Percentiles rank a stretch among this genome's conserved stretches.
These are phyloP conservation scores for Nasonovia ribisnigri DNA, from an alignment of 2,888 invertebrate species.

Conservation along the genomic window DNA sequence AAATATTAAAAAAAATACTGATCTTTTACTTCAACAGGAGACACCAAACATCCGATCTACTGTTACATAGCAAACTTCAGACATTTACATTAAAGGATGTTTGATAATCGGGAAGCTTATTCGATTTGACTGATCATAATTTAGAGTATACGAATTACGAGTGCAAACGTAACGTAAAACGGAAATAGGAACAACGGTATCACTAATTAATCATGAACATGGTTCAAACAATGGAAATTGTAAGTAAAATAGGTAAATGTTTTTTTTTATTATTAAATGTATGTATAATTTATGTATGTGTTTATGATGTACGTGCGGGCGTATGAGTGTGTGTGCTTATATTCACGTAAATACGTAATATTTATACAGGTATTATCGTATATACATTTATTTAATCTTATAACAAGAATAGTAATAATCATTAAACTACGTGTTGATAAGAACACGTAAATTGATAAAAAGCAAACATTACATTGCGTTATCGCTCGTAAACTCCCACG, in stretches of 20 bases:
- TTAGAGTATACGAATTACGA: neutral
- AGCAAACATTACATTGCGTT: neutral
- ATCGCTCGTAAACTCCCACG: neutral
- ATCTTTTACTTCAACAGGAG: neutral
- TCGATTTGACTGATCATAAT: neutral
- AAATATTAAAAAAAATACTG: slow-evolving; percentile 15
- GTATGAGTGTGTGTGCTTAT: neutral
- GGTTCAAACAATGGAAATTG: slow-evolving; percentile 31
- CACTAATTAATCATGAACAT: slow-evolving; percentile 51
- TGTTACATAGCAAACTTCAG: neutral
- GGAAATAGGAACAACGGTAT: slow-evolving; percentile 36
- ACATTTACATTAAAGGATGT: neutral
- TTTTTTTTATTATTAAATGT: slow-evolving; percentile 8
- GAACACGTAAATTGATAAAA: slow-evolving; percentile 11
- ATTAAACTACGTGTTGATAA: slow-evolving; percentile 42
- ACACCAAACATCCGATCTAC: neutral
- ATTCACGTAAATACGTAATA: neutral
- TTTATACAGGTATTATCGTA: neutral
- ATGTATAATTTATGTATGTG: slow-evolving; percentile 8
- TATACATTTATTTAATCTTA: neutral
- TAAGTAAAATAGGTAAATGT: slow-evolving; percentile 12
- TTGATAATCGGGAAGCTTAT: neutral
- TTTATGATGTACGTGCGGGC: neutral
- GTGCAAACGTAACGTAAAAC: neutral
- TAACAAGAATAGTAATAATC: slow-evolving; percentile 10